A percentile compares a stretch with the other conserved stretches of the same genome.
Conservation (phyloP, 2,113 vertebrate genomes). For the Chrysemys picta region DNA sequence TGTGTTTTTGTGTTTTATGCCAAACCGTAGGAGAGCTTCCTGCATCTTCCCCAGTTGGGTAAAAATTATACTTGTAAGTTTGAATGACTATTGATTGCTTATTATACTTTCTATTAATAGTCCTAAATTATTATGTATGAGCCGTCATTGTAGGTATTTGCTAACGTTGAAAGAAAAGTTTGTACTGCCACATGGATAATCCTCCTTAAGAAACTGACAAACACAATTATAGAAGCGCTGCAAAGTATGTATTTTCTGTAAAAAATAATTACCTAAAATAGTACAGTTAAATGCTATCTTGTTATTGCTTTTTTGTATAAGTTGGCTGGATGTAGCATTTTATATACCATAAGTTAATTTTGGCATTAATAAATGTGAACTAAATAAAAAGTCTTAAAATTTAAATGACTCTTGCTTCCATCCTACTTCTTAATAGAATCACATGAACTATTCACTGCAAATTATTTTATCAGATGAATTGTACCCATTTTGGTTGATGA, state of each 20-base stretch:
- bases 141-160: slow-evolving; percentile 53
- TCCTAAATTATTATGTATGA: slow-evolving; percentile 55
- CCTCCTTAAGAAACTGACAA: slow-evolving; percentile 57
- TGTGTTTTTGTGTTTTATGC: slow-evolving; percentile 60
- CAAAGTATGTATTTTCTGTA: slow-evolving; percentile 61
- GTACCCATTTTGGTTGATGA: slow-evolving; percentile 57
- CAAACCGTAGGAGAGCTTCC: slow-evolving; percentile 32
- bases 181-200: slow-evolving; percentile 58
- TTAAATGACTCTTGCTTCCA: slow-evolving; percentile 50
- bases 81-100: slow-evolving; percentile 71
- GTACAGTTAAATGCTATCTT: slow-evolving; percentile 30
- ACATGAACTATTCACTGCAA: slow-evolving; percentile 22
- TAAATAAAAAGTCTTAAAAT: slow-evolving; percentile 43
- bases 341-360: slow-evolving; percentile 51
- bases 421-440: slow-evolving; percentile 25
- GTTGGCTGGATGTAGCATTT: slow-evolving; percentile 38
- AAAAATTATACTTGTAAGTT: slow-evolving; percentile 64
- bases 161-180: slow-evolving; percentile 50
- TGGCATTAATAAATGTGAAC: slow-evolving; percentile 42
- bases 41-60: background rate
- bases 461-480: slow-evolving; percentile 50
- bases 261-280: slow-evolving; percentile 45
- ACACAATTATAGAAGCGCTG: slow-evolving; percentile 57
- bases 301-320: slow-evolving; percentile 35
- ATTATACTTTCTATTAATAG: slow-evolving; percentile 76